A percentile compares a stretch with the other conserved stretches of the same genome.
phyloP scores from a whole-genome alignment of 2,888 invertebrate genomes.

The Cerceris rybyensis region DNA sequence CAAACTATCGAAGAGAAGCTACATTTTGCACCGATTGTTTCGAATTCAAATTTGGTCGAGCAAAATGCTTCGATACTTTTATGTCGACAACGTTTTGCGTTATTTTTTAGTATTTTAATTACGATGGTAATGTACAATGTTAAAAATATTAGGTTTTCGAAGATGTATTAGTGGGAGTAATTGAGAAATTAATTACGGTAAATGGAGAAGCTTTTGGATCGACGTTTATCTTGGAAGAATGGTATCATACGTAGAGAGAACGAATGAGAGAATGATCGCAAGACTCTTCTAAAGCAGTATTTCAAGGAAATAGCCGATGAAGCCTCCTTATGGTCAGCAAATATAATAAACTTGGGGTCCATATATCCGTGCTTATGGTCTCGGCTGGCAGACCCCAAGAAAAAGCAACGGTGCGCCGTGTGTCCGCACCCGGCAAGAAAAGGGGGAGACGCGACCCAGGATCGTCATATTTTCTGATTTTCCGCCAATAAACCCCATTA shows the following conservation, averaged over 20 bases:
- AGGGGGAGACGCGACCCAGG: conserved; percentile 63
- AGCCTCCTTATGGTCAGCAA: conserved; percentile 80
- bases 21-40: not conserved
- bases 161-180: not conserved
- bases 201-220: not conserved
- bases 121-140: not conserved
- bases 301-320: conserved; percentile 79
- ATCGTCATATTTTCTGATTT: conserved; percentile 81
- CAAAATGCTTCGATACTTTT: not conserved
- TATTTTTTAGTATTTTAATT: not conserved
- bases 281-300: conserved; percentile 71
- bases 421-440: conserved; percentile 65
- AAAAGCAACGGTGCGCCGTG: conserved; percentile 69
- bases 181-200: not conserved
- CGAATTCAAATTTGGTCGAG: not conserved
- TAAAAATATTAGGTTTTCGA: not conserved
- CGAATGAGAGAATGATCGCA: conserved; percentile 58
- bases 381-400: conserved; percentile 72
- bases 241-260: conserved; percentile 30
- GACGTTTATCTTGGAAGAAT: not conserved
- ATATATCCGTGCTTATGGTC: conserved; percentile 79
- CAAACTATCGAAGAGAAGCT: conserved; percentile 11
- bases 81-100: not conserved
- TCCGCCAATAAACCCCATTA: conserved; percentile 82
- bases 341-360: conserved; percentile 81